These are phyloP conservation scores for Eupithecia insigniata DNA, from an alignment of 2,888 invertebrate genomes.

Conservation along the genomic window DNA sequence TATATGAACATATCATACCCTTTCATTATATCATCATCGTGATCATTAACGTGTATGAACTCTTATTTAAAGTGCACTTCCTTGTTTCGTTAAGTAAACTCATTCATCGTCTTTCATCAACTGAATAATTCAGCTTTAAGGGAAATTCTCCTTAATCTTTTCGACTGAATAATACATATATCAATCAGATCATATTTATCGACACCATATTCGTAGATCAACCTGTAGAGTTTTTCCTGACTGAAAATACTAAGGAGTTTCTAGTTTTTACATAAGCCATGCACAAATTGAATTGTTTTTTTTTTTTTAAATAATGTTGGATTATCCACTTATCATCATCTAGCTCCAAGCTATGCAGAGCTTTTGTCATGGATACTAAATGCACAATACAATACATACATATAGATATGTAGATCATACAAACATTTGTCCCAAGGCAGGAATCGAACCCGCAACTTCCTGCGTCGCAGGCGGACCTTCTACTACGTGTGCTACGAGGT, in stretches of 20 bases:
- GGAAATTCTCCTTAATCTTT: not conserved
- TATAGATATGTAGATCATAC: too few relatives aligned
- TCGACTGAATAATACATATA: not conserved
- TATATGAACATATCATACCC: conserved; percentile 10
- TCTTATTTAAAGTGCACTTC: not conserved
- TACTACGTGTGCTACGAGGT: too few relatives aligned
- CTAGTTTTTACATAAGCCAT: not conserved
- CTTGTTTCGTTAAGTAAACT: conserved; percentile 5
- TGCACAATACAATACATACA: too few relatives aligned
- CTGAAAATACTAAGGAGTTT: not conserved
- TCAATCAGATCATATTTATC: conserved; percentile 1
- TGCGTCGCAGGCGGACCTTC: too few relatives aligned
- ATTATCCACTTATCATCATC: too few relatives aligned
- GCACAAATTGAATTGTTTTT: not conserved
- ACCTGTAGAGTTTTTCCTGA: not conserved
- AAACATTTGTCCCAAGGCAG: too few relatives aligned
- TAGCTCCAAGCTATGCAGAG: too few relatives aligned
- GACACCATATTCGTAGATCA: not conserved
- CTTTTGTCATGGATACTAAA: too few relatives aligned
- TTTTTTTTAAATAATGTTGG: too few relatives aligned
- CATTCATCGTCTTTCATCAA: conserved; percentile 11
- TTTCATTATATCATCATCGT: too few relatives aligned
- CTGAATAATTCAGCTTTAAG: not conserved
- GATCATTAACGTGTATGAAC: conserved; percentile 3
- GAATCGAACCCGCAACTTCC: too few relatives aligned